A percentile compares a stretch with the other conserved stretches of the same genome.
Conservation (phyloP, 2,888 invertebrate species). For the Thecophora atra region DNA sequence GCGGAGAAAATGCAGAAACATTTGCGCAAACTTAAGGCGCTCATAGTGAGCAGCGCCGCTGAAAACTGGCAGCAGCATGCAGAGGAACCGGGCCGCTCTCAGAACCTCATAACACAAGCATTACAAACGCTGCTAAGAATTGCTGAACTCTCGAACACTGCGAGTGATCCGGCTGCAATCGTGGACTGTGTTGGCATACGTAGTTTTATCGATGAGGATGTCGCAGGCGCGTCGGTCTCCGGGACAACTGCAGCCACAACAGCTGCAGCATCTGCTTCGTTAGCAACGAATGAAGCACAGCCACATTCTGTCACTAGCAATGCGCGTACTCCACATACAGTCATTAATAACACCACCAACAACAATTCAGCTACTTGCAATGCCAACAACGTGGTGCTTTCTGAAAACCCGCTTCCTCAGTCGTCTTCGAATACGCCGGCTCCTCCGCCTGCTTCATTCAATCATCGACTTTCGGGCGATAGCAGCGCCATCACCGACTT, state of each 20-base stretch:
- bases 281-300: conserved; percentile 45
- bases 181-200: conserved; percentile 40
- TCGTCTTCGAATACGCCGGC: conserved; percentile 45
- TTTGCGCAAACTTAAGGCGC: conserved; percentile 59
- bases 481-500: conserved; percentile 56
- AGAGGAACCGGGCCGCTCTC: conserved; percentile 55
- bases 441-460: conserved; percentile 49
- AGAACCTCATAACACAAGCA: conserved; percentile 60
- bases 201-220: conserved; percentile 22
- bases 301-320: conserved; percentile 50
- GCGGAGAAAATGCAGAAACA: conserved; percentile 64
- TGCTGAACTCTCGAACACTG: conserved; percentile 55
- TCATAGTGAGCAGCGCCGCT: conserved; percentile 57
- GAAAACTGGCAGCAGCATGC: conserved; percentile 56
- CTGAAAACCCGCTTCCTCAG: conserved; percentile 3
- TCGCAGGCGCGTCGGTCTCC: conserved; percentile 22
- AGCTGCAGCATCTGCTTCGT: neutral
- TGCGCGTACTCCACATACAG: conserved; percentile 35
- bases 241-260: conserved; percentile 17
- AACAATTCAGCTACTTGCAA: conserved; percentile 37
- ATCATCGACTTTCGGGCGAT: conserved; percentile 53
- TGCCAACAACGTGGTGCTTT: conserved; percentile 45
- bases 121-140: conserved; percentile 64
- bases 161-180: conserved; percentile 52
- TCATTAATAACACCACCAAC: neutral